These are phyloP conservation scores for Neotoma lepida DNA, from an alignment of 2,113 vertebrate species.

Conservation along the genomic window DNA sequence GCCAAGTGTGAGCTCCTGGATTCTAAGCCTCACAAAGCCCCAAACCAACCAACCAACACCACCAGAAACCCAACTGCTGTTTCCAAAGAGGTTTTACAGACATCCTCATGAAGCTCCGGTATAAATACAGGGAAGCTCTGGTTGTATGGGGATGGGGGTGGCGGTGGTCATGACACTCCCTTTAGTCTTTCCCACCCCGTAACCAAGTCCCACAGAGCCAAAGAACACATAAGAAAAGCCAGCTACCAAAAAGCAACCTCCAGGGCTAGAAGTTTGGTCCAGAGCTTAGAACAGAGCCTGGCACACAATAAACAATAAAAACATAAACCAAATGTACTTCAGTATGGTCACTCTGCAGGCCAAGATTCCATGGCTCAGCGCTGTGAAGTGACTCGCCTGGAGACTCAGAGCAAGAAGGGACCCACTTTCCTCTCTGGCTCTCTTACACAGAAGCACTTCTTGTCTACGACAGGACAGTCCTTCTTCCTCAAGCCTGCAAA, in stretches of 20 bases:
- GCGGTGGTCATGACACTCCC: too few species aligned
- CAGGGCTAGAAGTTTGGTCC: background rate
- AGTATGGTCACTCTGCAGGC: background rate
- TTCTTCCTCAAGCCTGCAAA: background rate
- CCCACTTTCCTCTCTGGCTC: background rate
- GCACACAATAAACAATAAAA: background rate
- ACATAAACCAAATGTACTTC: background rate
- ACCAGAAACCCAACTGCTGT: background rate
- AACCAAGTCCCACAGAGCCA: background rate
- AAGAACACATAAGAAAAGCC: background rate
- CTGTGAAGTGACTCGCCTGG: slow-evolving; percentile 10
- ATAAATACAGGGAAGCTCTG: background rate
- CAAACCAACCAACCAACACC: too few species aligned
- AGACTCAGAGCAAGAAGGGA: slow-evolving; percentile 3
- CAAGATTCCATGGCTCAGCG: background rate
- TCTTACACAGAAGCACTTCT: slow-evolving; percentile 3
- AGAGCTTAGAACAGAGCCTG: background rate
- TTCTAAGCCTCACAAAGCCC: background rate
- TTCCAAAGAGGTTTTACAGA: background rate
- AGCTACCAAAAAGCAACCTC: background rate
- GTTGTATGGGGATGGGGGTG: background rate
- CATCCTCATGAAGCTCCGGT: background rate
- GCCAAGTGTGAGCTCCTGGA: background rate
- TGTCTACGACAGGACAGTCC: background rate
- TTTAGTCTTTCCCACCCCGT: background rate